Percentiles rank a stretch among this genome's conserved stretches.
phyloP scores from a whole-genome alignment of 1,140 invertebrate genomes.

The Hirudo medicinalis region DNA sequence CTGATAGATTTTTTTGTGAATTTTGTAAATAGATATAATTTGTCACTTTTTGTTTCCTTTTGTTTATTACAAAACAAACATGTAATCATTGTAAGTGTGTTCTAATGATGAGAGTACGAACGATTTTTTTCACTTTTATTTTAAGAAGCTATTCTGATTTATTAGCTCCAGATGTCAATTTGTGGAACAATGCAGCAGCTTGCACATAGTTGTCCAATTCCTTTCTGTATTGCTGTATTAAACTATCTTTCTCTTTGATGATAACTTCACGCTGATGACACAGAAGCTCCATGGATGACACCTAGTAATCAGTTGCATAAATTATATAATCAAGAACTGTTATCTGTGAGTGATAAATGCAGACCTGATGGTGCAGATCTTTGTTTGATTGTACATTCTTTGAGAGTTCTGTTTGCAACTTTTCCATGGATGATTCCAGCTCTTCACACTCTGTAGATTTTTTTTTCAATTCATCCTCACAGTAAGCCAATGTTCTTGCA shows the following conservation, averaged over 20 bases:
- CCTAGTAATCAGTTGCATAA: background rate
- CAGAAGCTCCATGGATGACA: conserved; percentile 2
- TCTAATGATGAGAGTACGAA: background rate
- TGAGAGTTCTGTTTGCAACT: conserved; percentile 27
- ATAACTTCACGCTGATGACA: background rate
- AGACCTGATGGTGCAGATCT: conserved; percentile 31
- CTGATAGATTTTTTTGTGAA: too few relatives aligned
- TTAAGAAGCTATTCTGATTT: background rate
- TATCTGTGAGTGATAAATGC: background rate
- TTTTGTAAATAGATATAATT: conserved; percentile 1
- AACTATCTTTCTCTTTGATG: background rate
- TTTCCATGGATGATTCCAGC: conserved; percentile 30
- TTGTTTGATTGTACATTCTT: conserved; percentile 28
- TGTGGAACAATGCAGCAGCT: background rate
- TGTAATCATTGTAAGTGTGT: background rate
- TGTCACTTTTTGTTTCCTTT: background rate
- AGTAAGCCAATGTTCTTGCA: conserved; percentile 24
- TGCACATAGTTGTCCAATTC: background rate
- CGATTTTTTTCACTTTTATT: background rate
- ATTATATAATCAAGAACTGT: background rate
- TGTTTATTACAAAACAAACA: background rate
- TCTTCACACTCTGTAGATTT: conserved; percentile 30
- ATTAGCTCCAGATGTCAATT: background rate
- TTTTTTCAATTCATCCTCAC: conserved; percentile 28
- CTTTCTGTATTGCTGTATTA: background rate